phyloP scores from a whole-genome alignment of 2,797 vertebrate genomes.

The Arvicola amphibius region DNA sequence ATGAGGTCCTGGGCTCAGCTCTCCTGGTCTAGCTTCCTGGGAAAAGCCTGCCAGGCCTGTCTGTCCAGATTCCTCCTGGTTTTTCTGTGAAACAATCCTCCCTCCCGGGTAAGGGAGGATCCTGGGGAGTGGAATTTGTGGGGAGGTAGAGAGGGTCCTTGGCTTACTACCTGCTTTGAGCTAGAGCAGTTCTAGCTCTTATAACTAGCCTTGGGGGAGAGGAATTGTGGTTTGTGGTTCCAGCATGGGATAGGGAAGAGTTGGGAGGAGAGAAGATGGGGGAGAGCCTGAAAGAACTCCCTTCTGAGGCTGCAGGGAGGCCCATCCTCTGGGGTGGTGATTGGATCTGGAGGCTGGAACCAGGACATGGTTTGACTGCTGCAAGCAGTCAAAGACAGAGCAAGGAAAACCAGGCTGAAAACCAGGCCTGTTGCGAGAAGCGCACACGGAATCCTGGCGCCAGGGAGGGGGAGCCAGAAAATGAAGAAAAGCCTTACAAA shows the following conservation, averaged over 20 bases:
- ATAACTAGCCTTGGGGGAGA: background rate
- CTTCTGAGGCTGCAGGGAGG: background rate
- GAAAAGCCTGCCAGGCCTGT: background rate
- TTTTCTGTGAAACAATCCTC: background rate
- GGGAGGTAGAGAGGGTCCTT: background rate
- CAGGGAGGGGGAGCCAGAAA: background rate
- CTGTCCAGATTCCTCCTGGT: background rate
- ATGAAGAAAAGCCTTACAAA: background rate
- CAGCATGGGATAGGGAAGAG: background rate
- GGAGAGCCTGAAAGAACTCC: background rate
- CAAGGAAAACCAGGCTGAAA: background rate
- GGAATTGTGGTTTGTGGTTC: background rate
- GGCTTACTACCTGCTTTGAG: background rate
- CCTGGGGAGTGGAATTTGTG: background rate
- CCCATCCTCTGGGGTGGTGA: background rate
- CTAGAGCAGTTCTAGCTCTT: background rate
- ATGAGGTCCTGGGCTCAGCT: background rate
- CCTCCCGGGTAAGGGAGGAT: background rate
- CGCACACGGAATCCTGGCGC: too few species aligned
- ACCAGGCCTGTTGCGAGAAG: rapidly evolving
- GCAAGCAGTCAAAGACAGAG: too few species aligned
- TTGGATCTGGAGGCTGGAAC: background rate
- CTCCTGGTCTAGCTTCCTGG: background rate
- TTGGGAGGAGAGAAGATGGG: background rate
- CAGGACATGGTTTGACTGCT: background rate